These are phyloP conservation scores for Nephrotoma guestfalica DNA, from an alignment of 2,888 invertebrate species.

Conservation along the genomic window DNA sequence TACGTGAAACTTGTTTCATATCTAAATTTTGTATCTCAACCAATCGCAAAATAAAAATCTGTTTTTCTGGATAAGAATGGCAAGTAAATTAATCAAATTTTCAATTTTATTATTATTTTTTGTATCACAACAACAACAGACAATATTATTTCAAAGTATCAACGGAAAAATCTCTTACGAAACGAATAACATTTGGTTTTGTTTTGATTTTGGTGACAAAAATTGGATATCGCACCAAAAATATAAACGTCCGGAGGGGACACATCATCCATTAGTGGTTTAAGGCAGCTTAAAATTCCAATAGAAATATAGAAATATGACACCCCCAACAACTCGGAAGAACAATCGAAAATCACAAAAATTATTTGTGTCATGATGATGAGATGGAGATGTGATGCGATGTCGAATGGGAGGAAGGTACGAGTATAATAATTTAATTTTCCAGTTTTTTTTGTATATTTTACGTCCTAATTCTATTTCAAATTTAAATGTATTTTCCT, in stretches of 20 bases:
- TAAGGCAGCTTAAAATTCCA: neutral
- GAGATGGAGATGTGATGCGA: neutral
- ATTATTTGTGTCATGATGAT: neutral
- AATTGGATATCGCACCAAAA: neutral
- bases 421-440: neutral
- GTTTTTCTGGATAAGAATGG: too few species aligned
- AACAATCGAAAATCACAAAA: neutral
- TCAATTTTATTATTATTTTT: neutral
- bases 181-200: neutral
- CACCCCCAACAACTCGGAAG: neutral
- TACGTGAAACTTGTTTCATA: too few species aligned
- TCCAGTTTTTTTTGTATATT: neutral
- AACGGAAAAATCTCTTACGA: neutral
- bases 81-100: too few species aligned
- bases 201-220: neutral
- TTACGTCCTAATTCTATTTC: neutral
- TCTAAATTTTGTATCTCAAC: too few species aligned
- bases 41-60: too few species aligned
- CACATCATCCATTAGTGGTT: neutral
- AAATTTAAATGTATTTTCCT: neutral
- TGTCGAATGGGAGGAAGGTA: neutral
- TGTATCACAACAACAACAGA: neutral
- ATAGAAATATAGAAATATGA: neutral
- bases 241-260: neutral
- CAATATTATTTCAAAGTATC: neutral